Percentiles rank a stretch among this genome's conserved stretches.
These are phyloP conservation scores for Agapornis roseicollis DNA, from an alignment of 2,113 vertebrate species.

Conservation along the genomic window DNA sequence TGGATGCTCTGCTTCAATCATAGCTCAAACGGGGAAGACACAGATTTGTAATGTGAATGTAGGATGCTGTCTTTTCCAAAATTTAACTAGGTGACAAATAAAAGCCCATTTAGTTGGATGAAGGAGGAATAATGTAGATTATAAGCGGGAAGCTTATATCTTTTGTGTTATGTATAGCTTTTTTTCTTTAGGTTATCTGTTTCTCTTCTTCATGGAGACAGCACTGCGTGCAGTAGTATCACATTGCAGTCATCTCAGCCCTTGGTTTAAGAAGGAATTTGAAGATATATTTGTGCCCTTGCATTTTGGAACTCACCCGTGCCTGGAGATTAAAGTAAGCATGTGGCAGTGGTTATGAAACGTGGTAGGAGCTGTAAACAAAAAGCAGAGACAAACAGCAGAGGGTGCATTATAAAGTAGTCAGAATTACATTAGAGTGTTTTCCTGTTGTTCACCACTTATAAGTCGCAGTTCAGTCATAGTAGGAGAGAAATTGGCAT, in stretches of 20 bases:
- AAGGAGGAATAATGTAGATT: background rate
- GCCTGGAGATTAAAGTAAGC: background rate
- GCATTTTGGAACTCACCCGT: accelerated
- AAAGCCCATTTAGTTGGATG: background rate
- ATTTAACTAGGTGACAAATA: background rate
- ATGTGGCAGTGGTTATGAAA: background rate
- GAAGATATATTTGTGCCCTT: accelerated
- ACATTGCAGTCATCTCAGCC: background rate
- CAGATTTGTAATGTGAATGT: background rate
- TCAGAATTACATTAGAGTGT: background rate
- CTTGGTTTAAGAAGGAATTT: background rate
- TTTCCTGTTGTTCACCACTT: background rate
- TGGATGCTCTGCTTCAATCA: background rate
- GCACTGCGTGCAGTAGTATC: background rate
- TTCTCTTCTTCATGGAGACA: background rate
- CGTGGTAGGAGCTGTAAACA: background rate
- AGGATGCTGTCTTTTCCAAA: background rate
- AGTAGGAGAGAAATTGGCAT: background rate
- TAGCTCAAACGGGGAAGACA: too few species aligned
- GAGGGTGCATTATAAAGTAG: background rate
- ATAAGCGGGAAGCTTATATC: background rate
- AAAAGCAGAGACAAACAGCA: background rate
- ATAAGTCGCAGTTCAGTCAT: background rate
- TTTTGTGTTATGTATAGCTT: background rate
- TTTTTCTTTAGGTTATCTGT: background rate